Percentiles rank a stretch among this genome's conserved stretches.
phyloP scores from a whole-genome alignment of 1,140 invertebrate species.

The Aethina tumida region DNA sequence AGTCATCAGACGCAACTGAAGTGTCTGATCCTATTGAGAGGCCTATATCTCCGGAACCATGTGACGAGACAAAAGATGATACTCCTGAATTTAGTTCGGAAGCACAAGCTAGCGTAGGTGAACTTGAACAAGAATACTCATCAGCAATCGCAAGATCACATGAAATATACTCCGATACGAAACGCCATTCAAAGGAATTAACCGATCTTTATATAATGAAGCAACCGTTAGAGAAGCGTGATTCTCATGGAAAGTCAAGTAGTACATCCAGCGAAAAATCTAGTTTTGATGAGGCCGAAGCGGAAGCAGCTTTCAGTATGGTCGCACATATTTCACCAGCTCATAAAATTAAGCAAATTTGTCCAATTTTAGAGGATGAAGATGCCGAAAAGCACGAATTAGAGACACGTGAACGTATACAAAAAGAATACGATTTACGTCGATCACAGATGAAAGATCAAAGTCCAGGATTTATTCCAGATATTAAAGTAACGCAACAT shows the following conservation, averaged over 20 bases:
- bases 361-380: constrained; percentile 44
- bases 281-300: constrained; percentile 41
- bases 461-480: constrained; percentile 48
- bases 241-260: constrained; percentile 33
- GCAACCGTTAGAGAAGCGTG: constrained; percentile 30
- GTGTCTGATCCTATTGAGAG: constrained; percentile 39
- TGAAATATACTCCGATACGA: constrained; percentile 15
- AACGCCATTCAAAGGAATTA: constrained; percentile 10
- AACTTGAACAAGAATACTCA: constrained; percentile 26
- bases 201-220: constrained; percentile 18
- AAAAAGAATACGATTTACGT: constrained; percentile 38
- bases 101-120: constrained; percentile 18
- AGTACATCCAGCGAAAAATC: constrained; percentile 35
- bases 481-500: constrained; percentile 60
- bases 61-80: constrained; percentile 33
- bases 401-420: constrained; percentile 36
- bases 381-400: constrained; percentile 43
- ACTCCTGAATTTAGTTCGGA: constrained; percentile 28
- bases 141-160: constrained; percentile 16
- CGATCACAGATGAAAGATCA: constrained; percentile 35
- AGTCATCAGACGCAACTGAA: constrained; percentile 29
- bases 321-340: constrained; percentile 36
- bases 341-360: constrained; percentile 35
- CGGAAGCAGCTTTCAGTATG: constrained; percentile 41
- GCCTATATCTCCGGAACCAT: constrained; percentile 42